Conservation (phyloP, 2,113 vertebrate species). For the Mesocricetus auratus region DNA sequence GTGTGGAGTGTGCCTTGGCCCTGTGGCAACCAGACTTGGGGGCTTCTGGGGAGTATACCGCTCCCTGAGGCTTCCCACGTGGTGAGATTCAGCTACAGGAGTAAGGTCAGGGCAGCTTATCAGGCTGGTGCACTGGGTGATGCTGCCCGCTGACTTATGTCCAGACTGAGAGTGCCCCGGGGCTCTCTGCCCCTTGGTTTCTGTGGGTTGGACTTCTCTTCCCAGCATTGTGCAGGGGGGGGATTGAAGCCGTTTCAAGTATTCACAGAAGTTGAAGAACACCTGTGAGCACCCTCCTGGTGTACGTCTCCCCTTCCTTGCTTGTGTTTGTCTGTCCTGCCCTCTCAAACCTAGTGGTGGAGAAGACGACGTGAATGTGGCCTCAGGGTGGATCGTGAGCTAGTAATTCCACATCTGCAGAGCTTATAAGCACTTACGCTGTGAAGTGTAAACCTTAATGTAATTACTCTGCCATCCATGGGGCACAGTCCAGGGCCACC, state of each 20-base stretch:
- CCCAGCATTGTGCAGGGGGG: fast-evolving
- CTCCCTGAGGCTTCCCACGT: too few species aligned
- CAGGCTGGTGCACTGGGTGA: neutral
- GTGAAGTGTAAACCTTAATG: fast-evolving
- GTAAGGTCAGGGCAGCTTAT: fast-evolving
- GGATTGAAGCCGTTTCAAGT: neutral
- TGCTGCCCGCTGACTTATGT: neutral
- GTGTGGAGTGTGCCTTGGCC: neutral
- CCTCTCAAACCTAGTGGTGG: fast-evolving
- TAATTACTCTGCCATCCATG: neutral
- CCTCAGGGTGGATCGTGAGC: fast-evolving
- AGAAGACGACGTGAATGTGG: fast-evolving
- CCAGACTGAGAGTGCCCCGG: neutral
- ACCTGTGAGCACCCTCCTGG: fast-evolving
- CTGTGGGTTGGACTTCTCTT: neutral
- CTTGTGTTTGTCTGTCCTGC: neutral
- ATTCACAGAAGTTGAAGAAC: fast-evolving
- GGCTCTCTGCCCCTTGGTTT: neutral
- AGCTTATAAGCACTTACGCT: fast-evolving
- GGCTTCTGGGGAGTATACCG: neutral
- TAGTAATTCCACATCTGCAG: fast-evolving
- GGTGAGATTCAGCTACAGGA: fast-evolving
- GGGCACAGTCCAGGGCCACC: neutral
- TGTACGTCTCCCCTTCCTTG: neutral
- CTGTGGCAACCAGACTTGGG: too few species aligned